phyloP scores from a whole-genome alignment of 2,888 invertebrate genomes.

The Syrphus vitripennis region DNA sequence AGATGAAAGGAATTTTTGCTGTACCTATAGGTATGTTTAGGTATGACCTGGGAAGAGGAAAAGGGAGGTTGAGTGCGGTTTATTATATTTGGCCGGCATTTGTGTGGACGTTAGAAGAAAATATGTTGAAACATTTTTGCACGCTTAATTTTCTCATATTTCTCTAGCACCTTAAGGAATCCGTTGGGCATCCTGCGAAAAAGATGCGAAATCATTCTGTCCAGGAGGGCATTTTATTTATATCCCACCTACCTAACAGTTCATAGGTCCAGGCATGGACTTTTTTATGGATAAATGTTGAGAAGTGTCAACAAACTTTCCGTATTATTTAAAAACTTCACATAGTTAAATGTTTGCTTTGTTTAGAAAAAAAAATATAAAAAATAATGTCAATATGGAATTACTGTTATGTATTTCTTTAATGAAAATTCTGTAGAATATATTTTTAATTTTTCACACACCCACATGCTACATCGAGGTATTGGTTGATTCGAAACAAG shows the following conservation, averaged over 20 bases:
- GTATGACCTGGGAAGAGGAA: neutral
- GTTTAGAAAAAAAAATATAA: too few species aligned
- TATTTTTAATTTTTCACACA: too few species aligned
- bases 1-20: constrained; percentile 56
- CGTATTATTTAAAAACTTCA: constrained; percentile 45
- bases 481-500: too few species aligned
- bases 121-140: constrained; percentile 66
- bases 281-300: constrained; percentile 13
- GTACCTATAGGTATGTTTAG: neutral
- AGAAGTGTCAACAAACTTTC: constrained; percentile 39
- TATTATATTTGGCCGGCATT: constrained; percentile 37
- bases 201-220: constrained; percentile 50
- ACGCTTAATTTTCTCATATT: constrained; percentile 68
- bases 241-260: neutral
- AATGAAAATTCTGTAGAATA: too few species aligned
- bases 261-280: neutral
- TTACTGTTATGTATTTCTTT: too few species aligned
- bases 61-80: neutral
- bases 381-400: too few species aligned
- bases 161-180: constrained; percentile 61
- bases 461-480: too few species aligned
- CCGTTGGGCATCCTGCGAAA: constrained; percentile 43
- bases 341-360: too few species aligned
- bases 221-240: constrained; percentile 35
- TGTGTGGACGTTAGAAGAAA: constrained; percentile 46